Percentiles rank a stretch among this genome's conserved stretches.
These are phyloP conservation scores for Crioceris asparagi DNA, from an alignment of 2,888 invertebrate genomes.

Conservation along the genomic window DNA sequence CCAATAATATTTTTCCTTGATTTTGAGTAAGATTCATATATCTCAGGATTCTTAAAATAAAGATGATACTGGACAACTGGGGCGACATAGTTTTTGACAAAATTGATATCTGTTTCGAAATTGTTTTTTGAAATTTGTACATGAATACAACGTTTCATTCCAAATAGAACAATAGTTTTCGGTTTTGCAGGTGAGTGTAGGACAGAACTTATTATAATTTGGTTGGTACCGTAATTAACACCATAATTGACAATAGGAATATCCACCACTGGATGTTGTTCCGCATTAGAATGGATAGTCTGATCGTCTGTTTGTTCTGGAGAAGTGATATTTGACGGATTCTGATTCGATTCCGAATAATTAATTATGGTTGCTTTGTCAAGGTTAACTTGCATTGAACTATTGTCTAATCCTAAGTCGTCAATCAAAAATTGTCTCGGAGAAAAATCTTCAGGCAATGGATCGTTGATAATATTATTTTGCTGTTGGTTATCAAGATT, in stretches of 20 bases:
- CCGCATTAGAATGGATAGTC: slow-evolving; percentile 10
- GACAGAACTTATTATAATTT: slow-evolving; percentile 11
- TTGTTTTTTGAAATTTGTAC: slow-evolving; percentile 14
- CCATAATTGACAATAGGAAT: slow-evolving; percentile 9
- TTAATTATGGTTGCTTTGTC: neutral
- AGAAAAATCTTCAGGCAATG: too few relatives aligned
- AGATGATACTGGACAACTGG: slow-evolving; percentile 11
- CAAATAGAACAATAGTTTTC: slow-evolving; percentile 9
- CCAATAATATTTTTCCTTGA: slow-evolving; percentile 11
- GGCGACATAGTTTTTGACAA: slow-evolving; percentile 11
- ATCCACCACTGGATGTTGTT: slow-evolving; percentile 7
- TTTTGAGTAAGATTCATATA: slow-evolving; percentile 11
- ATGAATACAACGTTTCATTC: slow-evolving; percentile 10
- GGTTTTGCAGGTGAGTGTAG: slow-evolving; percentile 10
- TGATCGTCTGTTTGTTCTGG: neutral
- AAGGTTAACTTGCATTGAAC: slow-evolving; percentile 1
- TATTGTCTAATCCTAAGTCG: slow-evolving; percentile 1
- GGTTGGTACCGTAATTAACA: slow-evolving; percentile 14
- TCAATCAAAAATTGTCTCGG: too few relatives aligned
- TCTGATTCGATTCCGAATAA: too few relatives aligned
- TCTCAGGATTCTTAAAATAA: slow-evolving; percentile 11
- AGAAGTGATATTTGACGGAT: neutral
- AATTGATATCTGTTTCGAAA: slow-evolving; percentile 12
- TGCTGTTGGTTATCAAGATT: too few relatives aligned
- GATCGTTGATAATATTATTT: too few relatives aligned